phyloP scores from a whole-genome alignment of 1,140 invertebrate species.

The Penaeus indicus region DNA sequence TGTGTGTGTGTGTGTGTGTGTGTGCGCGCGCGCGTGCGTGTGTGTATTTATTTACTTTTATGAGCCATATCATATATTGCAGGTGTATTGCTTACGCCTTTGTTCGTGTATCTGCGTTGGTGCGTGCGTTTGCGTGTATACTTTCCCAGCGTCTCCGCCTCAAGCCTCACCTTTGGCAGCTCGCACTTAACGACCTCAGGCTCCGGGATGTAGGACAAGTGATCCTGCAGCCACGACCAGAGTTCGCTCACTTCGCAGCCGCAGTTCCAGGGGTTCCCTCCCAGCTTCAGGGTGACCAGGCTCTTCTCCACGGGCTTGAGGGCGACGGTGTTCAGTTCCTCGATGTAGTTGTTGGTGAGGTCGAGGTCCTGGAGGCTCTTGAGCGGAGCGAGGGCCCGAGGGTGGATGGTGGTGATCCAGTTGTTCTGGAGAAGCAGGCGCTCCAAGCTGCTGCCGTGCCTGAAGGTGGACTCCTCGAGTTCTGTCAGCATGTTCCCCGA shows the following conservation, averaged over 20 bases:
- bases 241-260: slow-evolving; percentile 87
- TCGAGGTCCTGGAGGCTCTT: slow-evolving; percentile 76
- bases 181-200: slow-evolving; percentile 39
- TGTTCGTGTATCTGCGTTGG: too few relatives aligned
- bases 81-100: too few relatives aligned
- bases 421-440: slow-evolving; percentile 43
- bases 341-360: slow-evolving; percentile 84
- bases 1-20: too few relatives aligned
- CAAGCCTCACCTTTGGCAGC: slow-evolving; percentile 45
- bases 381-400: slow-evolving; percentile 48
- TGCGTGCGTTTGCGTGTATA: too few relatives aligned
- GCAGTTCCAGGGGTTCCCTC: slow-evolving; percentile 87
- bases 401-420: slow-evolving; percentile 53
- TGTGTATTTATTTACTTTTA: too few relatives aligned
- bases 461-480: slow-evolving; percentile 82
- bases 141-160: too few relatives aligned
- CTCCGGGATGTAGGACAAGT: slow-evolving; percentile 77
- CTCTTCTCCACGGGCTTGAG: slow-evolving; percentile 46
- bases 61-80: too few relatives aligned
- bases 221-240: slow-evolving; percentile 91
- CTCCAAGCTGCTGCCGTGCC: slow-evolving; percentile 71
- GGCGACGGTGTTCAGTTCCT: slow-evolving; percentile 68
- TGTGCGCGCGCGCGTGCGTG: too few relatives aligned
- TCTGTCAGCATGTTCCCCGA: slow-evolving; percentile 88
- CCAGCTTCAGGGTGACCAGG: slow-evolving; percentile 37